Base-by-base conservation (phyloP, 2,888 invertebrate species). In the Dicyrtoma fusca region DNA sequence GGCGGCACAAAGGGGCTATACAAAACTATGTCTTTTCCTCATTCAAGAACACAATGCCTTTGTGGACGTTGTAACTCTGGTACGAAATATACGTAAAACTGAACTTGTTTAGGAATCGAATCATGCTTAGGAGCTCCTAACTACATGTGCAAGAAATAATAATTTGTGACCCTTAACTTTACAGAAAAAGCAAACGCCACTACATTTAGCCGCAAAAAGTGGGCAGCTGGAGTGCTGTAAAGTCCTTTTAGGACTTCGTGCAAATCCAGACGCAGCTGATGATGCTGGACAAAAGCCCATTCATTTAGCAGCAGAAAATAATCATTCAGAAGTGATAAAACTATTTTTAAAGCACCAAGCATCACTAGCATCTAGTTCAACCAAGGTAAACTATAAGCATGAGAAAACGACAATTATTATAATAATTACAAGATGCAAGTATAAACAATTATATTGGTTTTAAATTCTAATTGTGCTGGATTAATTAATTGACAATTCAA, bases 251-350 rank as follows among this genome's bases (percentile, higher is more conserved):
- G 95, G 95, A 83, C 87, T 97, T 72, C 95, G 96, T 69, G 97
- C 97, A 44, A 95, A 94, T 84, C 94, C 96, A 75, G 96, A 96
- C 82, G 96, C 97, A 53, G 95, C 94, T 8, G 97, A 97, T 82
- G 95, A 95, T 83, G 89, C 92, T 82, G 97, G 97, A 0, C 97
- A 97, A 84, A 97, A 97, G 82, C 97, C 97, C 1, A 92, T 98
- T 71, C 97, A 98, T 83, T 91, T 96, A 66, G 97, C 97, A 0
- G 97, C 97, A 69, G 95, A 97, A 87, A 97, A 98, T 84, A 98
- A 99, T 84, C 95, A 92, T 84, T 95, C 97, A 21, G 97, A 97
- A 87, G 98, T 99, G 23, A 97, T 96, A 57, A 97, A 98, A 85
- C 86, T 99, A 78, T 99, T 99, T 86, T 87, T 99, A 75, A 96